Evolutionary conservation across 2,888 invertebrate genomes (phyloP), one percentile per base, ranked within the genome.

Genomic region (Trypoxylon attenuatum): DNA sequence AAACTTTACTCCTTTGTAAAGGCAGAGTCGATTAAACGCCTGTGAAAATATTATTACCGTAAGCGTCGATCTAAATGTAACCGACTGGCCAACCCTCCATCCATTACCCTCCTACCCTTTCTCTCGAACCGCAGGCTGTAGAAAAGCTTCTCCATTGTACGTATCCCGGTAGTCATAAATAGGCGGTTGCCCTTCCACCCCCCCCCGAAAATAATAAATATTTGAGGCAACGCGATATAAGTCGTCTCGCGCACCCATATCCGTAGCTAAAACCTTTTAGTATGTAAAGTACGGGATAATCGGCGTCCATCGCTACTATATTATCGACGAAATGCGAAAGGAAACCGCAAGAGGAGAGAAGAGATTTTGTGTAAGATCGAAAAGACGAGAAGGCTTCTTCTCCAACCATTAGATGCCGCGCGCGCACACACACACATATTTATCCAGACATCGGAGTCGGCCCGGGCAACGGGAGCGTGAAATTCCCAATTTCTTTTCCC

Each of bases 401-500:
- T n/a, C 66, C 66, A 69, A 54, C 74, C 77, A 78, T 77, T 77
- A 80, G 58, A 75, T 54, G 50, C 52, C 38, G 39, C 53, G 62
- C 59, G 60, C 59, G 50, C 55, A 64, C 61, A 67, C 61, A 33
- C 33, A 60, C 64, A 71, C 61, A 69, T 65, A 73, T 71, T 77
- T 71, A 71, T 69, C 46, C 69, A 43, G 58, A 55, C 58, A 51
- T 45, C 67, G 50, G 59, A 58, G 61, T 29, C 65, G 69, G 73
- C 82, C 79, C 80, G 79, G 80, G 78, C 81, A 84, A 83, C 79
- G 81, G 82, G 80, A 84, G 83, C 84, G 84, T 84, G 83, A 84
- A 84, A 84, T 84, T 84, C 81, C 79, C 83, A 84, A 83, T 84
- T 84, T 81, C 84, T 84, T 82, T 82, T 80, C 78, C 79, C 78